Evolutionary conservation across 2,888 invertebrate genomes (phyloP), one percentile per base, ranked within the genome.

Genomic region (Gastracanthus pulcherrimus): DNA sequence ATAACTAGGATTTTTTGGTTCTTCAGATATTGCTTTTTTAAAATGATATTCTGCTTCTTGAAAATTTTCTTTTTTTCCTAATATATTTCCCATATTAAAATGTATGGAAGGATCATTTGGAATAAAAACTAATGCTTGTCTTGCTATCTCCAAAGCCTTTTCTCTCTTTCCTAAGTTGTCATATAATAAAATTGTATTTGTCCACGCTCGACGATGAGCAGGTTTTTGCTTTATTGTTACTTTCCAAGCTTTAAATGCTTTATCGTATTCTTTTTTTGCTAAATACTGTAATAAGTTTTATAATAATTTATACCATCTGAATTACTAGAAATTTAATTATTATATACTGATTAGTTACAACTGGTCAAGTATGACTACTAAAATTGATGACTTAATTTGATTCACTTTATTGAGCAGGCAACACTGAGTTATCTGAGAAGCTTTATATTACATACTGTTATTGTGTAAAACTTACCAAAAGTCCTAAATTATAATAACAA

Each of bases 401-500:
- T n/a, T n/a, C n/a, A n/a, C n/a, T n/a, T n/a, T n/a, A n/a, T n/a
- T n/a, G n/a, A n/a, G n/a, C n/a, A n/a, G n/a, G n/a, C n/a, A n/a
- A n/a, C n/a, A n/a, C n/a, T n/a, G n/a, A n/a, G n/a, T n/a, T n/a
- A n/a, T n/a, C n/a, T n/a, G n/a, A n/a, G n/a, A n/a, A n/a, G n/a
- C n/a, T n/a, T n/a, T n/a, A n/a, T n/a, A n/a, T n/a, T n/a, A n/a
- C n/a, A n/a, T n/a, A 62, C 5, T 29, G 13, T 60, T n/a, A 60
- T 62, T 36, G 41, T 26, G 19, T 11, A 7, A 45, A 62, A 36
- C 92, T 90, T 93, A 97, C 97, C 94, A 99, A 93, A 92, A 98
- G 98, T 60, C 99, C 99, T 86, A 99, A 93, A 92, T 99, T 99
- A 89, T 98, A 99, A 88, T 95, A 95, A 89, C 98, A 98, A 90